Evolutionary conservation across 2,113 vertebrate species (phyloP).

Genomic region (Mormyrus lacerda): DNA sequence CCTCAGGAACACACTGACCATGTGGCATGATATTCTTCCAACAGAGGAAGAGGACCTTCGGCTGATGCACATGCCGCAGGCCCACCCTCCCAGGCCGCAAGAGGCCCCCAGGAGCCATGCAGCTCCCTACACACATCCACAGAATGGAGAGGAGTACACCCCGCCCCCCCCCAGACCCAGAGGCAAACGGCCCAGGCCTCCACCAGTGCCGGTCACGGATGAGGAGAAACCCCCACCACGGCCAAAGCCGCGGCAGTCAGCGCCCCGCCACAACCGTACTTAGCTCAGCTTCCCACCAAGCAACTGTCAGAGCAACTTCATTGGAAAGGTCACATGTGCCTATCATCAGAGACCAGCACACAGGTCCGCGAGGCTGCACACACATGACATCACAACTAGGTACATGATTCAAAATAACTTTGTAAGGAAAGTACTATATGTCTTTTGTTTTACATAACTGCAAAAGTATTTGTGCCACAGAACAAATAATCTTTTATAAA

Average conservation of each 20-base stretch:
- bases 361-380: neutral
- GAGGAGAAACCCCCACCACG: neutral
- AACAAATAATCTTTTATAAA: neutral
- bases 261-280: neutral
- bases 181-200: neutral
- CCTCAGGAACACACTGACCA: neutral
- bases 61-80: neutral
- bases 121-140: neutral
- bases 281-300: neutral
- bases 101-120: neutral
- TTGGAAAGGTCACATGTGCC: neutral
- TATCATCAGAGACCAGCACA: neutral
- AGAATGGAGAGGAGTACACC: neutral
- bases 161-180: constrained; percentile 5
- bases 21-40: neutral
- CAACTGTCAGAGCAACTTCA: neutral
- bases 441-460: neutral
- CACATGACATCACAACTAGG: neutral
- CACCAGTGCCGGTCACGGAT: neutral
- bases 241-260: neutral
- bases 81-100: neutral
- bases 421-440: neutral
- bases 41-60: constrained; percentile 17
- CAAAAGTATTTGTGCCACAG: neutral
- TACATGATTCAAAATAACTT: neutral